Evolutionary conservation across 2,113 vertebrate species (phyloP).

Genomic region (Panthera tigris): DNA sequence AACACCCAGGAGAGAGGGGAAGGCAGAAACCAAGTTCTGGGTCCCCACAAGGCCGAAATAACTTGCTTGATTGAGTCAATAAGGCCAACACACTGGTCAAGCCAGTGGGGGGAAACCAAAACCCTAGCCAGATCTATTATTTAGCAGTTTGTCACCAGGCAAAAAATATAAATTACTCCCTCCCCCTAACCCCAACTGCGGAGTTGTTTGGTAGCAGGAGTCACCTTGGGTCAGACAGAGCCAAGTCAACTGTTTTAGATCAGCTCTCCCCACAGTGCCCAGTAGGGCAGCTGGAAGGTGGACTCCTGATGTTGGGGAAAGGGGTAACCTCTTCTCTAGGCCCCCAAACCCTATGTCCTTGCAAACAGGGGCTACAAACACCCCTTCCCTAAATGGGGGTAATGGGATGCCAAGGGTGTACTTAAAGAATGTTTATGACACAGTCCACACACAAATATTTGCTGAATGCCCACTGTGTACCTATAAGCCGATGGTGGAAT

Average conservation of each 20-base stretch:
- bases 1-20: background rate
- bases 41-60: slow-evolving; percentile 64
- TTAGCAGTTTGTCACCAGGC: slow-evolving; percentile 65
- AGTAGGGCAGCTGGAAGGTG: background rate
- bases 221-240: slow-evolving; percentile 45
- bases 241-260: background rate
- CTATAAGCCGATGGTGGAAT: background rate
- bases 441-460: background rate
- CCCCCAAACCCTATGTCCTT: background rate
- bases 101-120: background rate
- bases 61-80: slow-evolving; percentile 40
- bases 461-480: background rate
- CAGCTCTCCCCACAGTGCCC: background rate
- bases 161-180: slow-evolving; percentile 57
- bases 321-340: background rate
- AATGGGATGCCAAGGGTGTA: background rate
- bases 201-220: background rate
- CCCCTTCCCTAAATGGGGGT: background rate
- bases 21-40: slow-evolving; percentile 32
- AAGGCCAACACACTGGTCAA: background rate
- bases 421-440: background rate
- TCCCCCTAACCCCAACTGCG: background rate
- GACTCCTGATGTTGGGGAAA: background rate
- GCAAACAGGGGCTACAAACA: background rate
- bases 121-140: slow-evolving; percentile 61